Percentiles rank a stretch among this genome's conserved stretches.
phyloP scores from a whole-genome alignment of 2,797 vertebrate genomes.

The Amniataba percoides region DNA sequence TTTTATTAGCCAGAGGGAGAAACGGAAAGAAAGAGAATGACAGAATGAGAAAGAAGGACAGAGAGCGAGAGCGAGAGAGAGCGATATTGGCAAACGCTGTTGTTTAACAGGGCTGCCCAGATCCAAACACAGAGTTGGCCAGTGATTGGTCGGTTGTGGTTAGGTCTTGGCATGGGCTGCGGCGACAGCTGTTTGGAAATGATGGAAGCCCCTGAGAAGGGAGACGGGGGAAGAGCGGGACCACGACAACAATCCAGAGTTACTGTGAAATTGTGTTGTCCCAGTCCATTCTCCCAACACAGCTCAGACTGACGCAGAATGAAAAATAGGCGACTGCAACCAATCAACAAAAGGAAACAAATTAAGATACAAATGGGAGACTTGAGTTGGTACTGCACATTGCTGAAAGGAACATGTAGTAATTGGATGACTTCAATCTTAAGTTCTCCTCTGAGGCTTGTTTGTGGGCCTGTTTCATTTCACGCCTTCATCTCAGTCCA shows the following conservation, averaged over 20 bases:
- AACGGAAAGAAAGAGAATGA: constrained; percentile 59
- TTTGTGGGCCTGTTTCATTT: constrained; percentile 75
- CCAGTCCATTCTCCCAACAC: constrained; percentile 64
- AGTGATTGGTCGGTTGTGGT: constrained; percentile 77
- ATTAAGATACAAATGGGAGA: constrained; percentile 50
- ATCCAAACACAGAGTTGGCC: constrained; percentile 76
- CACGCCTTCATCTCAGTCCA: constrained; percentile 70
- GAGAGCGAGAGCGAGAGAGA: constrained; percentile 37
- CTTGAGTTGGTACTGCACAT: constrained; percentile 42
- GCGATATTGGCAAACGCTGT: constrained; percentile 61
- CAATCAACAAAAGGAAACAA: constrained; percentile 64
- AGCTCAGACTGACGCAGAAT: constrained; percentile 49
- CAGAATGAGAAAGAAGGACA: constrained; percentile 56
- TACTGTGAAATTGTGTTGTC: constrained; percentile 77
- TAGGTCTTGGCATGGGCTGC: constrained; percentile 75
- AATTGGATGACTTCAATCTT: constrained; percentile 78
- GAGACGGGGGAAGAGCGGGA: constrained; percentile 60
- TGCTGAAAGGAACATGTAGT: constrained; percentile 67
- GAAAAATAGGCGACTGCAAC: constrained; percentile 55
- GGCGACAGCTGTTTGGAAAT: constrained; percentile 85
- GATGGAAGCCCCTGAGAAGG: constrained; percentile 79
- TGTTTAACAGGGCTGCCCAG: constrained; percentile 73
- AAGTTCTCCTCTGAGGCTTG: constrained; percentile 73
- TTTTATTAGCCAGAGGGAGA: constrained; percentile 67
- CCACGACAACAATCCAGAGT: constrained; percentile 72